Percentiles rank a stretch among this genome's conserved stretches.
Evolutionary conservation across 2,113 vertebrate genomes (phyloP).

Genomic region (Mellivora capensis): DNA sequence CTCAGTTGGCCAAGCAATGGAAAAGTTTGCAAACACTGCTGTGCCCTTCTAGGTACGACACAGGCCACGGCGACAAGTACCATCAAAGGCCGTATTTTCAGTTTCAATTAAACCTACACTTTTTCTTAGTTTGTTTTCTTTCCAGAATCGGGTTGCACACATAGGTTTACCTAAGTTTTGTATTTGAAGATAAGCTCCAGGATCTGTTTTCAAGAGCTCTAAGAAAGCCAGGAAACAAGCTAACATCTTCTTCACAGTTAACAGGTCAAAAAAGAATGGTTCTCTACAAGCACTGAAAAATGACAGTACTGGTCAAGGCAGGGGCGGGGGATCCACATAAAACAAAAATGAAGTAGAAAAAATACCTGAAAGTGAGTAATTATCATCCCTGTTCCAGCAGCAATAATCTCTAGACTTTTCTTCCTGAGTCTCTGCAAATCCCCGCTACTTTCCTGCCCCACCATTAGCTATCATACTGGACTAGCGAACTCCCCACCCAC

Average conservation of each 20-base stretch:
- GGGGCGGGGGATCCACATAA: background rate
- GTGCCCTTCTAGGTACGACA: background rate
- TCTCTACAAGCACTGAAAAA: background rate
- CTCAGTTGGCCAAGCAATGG: background rate
- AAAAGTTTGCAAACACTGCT: background rate
- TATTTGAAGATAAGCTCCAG: background rate
- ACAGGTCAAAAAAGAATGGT: background rate
- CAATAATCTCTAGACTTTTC: background rate
- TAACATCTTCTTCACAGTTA: background rate
- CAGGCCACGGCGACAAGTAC: background rate
- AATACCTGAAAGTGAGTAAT: background rate
- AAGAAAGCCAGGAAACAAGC: conserved; percentile 24
- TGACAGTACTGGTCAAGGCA: background rate
- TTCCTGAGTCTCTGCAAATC: background rate
- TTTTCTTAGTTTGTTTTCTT: conserved; percentile 1
- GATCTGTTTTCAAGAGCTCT: background rate
- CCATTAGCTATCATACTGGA: background rate
- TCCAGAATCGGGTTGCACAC: background rate
- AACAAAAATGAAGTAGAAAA: background rate
- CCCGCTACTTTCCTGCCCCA: background rate
- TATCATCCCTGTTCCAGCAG: background rate
- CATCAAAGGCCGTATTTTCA: background rate
- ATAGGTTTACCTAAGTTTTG: background rate
- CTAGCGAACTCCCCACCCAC: background rate
- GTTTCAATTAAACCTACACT: background rate